Conservation (phyloP, 2,888 invertebrate species). For the Timema podura region DNA sequence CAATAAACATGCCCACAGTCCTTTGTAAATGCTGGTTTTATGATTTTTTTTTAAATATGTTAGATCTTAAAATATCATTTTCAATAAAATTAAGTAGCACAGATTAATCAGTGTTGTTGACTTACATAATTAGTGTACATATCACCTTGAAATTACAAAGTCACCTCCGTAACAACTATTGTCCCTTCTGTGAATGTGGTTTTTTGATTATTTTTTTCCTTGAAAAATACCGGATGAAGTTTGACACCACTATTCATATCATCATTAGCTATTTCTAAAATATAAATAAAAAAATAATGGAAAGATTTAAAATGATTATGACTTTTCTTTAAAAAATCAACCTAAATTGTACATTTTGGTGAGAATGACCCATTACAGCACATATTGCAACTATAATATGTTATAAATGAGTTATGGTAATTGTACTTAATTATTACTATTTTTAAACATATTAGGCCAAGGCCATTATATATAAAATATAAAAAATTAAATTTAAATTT, state of each 20-base stretch:
- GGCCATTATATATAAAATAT: too few species aligned
- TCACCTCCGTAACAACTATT: not conserved
- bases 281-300: not conserved
- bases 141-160: not conserved
- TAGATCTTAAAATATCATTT: too few species aligned
- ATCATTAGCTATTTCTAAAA: not conserved
- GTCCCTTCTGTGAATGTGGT: not conserved
- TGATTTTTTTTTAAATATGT: not conserved
- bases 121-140: not conserved
- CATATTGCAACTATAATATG: too few species aligned
- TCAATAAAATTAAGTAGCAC: too few species aligned
- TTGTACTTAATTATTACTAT: too few species aligned
- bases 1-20: not conserved
- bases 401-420: too few species aligned
- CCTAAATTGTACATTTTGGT: constrained; percentile 11
- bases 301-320: not conserved
- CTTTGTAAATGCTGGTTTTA: not conserved
- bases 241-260: not conserved
- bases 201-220: not conserved
- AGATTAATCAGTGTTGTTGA: too few species aligned
- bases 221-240: not conserved
- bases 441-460: too few species aligned
- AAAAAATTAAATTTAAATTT: too few species aligned
- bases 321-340: not conserved
- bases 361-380: constrained; percentile 1